phyloP scores from a whole-genome alignment of 2,113 vertebrate genomes.

The Cyphomyrus discorhynchus region DNA sequence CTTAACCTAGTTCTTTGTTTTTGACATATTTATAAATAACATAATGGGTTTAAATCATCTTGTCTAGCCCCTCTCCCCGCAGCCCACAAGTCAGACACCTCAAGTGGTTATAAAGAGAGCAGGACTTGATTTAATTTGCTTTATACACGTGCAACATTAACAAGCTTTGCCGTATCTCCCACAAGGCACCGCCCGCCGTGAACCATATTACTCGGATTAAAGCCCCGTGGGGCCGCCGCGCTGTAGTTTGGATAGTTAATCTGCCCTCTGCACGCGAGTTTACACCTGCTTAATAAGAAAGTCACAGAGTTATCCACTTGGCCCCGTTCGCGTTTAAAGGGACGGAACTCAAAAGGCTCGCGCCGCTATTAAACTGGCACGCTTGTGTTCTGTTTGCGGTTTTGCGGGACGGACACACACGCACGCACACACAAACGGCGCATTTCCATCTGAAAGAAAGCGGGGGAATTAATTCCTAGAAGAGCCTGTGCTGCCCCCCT shows the following conservation, averaged over 20 bases:
- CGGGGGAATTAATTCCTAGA: slow-evolving; percentile 40
- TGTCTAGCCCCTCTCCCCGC: background rate
- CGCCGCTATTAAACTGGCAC: slow-evolving; percentile 51
- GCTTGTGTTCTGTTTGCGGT: slow-evolving; percentile 66
- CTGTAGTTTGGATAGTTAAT: background rate
- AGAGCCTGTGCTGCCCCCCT: slow-evolving; percentile 50
- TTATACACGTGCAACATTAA: background rate
- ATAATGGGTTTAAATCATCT: background rate
- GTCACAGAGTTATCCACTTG: slow-evolving; percentile 36
- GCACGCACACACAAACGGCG: background rate
- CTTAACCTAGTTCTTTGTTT: background rate
- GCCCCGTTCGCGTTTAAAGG: slow-evolving; percentile 43
- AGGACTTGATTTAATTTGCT: background rate
- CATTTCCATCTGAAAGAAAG: slow-evolving; percentile 73
- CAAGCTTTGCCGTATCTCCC: background rate
- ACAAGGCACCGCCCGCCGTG: background rate
- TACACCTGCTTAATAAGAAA: slow-evolving; percentile 39
- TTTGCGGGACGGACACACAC: slow-evolving; percentile 65
- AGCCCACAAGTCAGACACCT: background rate
- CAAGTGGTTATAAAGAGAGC: background rate
- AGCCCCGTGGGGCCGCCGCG: background rate
- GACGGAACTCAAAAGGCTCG: slow-evolving; percentile 44
- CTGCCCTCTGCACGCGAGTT: slow-evolving; percentile 8
- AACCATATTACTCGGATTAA: background rate
- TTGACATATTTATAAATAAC: background rate